Evolutionary conservation across 2,113 vertebrate species (phyloP), one percentile per base, ranked within the genome.

Genomic region (Drymodes brunneopygia): DNA sequence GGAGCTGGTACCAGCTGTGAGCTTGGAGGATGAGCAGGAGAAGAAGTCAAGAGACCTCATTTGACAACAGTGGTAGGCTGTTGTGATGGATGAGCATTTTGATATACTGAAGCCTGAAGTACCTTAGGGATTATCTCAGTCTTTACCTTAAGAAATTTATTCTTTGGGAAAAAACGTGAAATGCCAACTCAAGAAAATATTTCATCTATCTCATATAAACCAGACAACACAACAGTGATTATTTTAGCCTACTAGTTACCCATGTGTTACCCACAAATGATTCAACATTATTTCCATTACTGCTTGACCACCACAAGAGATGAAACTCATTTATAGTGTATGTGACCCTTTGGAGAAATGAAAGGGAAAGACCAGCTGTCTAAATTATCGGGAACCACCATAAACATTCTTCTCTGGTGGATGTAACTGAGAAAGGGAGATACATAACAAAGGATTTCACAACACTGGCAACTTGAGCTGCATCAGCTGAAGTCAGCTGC

Each of bases 211-310:
- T 92, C 17, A 4, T 58, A 75, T 60, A 73, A 95, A 48, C 66
- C 87, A 96, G 81, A 71, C 16, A 82, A 21, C 25, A 79, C 25
- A 96, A 62, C 58, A 81, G 20, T 92, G 94, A 73, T 74, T 74
- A 94, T 95, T 97, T 95, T 91, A 95, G 56, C 44, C 75, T 84
- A 35, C 71, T 36, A 42, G 12, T 60, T 81, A 56, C 56, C 29
- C 14, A 14, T 48, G 19, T 45, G 75, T 58, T 88, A 86, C 36
- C 65, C 79, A 79, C 77, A 81, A 67, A 56, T 79, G 57, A 92
- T 66, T 54, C 58, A 86, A 81, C 62, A 36, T 31, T 53, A 82
- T 9, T 74, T 72, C 74, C 50, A 50, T 83, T 75, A 44, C 28
- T 15, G 27, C 58, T 91, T 91, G 21, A 11, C 35, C 62, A 70